A percentile compares a stretch with the other conserved stretches of the same genome.
phyloP scores from a whole-genome alignment of 2,113 vertebrate genomes.

The Phasianus colchicus region DNA sequence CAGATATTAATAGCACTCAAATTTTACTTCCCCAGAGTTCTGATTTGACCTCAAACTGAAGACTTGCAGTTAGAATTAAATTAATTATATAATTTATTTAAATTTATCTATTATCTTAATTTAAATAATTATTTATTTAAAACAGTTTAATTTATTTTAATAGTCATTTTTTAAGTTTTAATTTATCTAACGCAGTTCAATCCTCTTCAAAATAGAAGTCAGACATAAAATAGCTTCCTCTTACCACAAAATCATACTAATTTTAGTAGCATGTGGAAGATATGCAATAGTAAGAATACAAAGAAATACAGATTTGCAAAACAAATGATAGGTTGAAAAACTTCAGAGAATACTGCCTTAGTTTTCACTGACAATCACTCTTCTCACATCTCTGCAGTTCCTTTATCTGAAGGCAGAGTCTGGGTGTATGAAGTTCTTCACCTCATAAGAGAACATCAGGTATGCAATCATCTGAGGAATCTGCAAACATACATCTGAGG shows the following conservation, averaged over 20 bases:
- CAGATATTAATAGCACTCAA: not conserved
- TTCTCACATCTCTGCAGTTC: not conserved
- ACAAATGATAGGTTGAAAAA: not conserved
- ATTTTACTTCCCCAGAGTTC: not conserved
- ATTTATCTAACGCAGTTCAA: not conserved
- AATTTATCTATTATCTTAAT: no score
- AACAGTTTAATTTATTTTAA: no score
- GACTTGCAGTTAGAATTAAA: no score
- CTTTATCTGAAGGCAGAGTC: not conserved
- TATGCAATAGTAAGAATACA: rapidly evolving
- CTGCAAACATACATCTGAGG: not conserved
- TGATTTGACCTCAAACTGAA: not conserved
- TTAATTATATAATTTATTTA: no score
- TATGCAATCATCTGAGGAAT: not conserved
- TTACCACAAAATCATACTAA: not conserved
- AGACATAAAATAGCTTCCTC: not conserved
- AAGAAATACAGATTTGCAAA: not conserved
- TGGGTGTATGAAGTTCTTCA: not conserved
- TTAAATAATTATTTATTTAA: no score
- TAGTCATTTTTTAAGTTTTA: not conserved
- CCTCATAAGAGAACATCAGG: not conserved
- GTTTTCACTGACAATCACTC: not conserved
- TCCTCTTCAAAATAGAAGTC: not conserved
- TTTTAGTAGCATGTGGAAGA: not conserved
- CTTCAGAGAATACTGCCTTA: not conserved